Evolutionary conservation across 2,113 vertebrate species (phyloP), one percentile per base, ranked within the genome.

Genomic region (Aplodontia rufa): DNA sequence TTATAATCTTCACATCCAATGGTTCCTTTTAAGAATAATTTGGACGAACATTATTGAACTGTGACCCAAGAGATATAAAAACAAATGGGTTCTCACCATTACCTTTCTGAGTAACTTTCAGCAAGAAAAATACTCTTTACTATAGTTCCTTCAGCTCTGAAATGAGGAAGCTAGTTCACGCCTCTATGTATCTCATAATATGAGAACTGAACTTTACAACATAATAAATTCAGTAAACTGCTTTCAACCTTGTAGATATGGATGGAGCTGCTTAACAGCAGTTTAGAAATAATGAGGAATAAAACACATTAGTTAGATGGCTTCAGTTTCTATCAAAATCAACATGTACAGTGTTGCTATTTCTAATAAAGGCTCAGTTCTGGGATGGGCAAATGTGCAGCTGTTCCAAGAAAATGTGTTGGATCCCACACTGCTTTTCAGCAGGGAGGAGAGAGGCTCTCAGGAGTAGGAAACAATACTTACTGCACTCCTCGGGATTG

Each of bases 11-110:
- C 53, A 84, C 87, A 94, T 83, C 62, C 91, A 93, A 45, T 64
- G 32, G 68, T 79, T 96, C 80, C 81, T 91, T 93, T 96, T 76
- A 90, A 87, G 49, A 94, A 97, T 58, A 94, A 94, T 90, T 93
- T 85, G 45, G 69, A 47, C 53, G 84, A 69, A 58, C 81, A 87
- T 82, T 62, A 71, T 72, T 91, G 84, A 58, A 85, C 58, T 37
- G 40, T 69, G n/a, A 82, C 80, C 68, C 75, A 82, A 82, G 75
- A 91, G 30, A 91, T 40, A 82, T 87, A 74, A 86, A 96, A 92
- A 58, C 53, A 95, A 80, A 91, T 37, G n/a, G n/a, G 40, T 83
- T 75, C 19, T 83, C 87, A 26, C 40, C 12, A n/a, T 83, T 75
- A 71, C 55, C 17, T 92, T 83, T 82, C 79, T 83, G 64, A 72